Conservation (phyloP, 2,888 invertebrate genomes). For the Pachydiplax longipennis region DNA sequence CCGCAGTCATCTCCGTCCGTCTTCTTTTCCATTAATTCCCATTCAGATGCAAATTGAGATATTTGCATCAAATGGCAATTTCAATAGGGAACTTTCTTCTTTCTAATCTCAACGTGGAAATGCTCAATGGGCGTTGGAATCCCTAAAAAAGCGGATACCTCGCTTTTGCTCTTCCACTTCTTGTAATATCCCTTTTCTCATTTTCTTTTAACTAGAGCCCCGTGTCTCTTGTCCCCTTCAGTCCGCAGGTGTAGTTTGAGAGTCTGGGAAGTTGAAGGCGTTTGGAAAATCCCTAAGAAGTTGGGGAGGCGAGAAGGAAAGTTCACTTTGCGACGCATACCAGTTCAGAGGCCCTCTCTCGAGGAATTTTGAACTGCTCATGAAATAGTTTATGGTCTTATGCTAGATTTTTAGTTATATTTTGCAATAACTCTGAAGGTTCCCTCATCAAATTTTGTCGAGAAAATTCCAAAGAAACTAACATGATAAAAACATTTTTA, state of each 20-base stretch:
- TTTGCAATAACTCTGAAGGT: no score
- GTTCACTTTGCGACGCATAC: no score
- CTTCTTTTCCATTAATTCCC: conserved; percentile 42
- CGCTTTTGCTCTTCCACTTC: background rate
- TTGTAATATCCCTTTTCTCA: background rate
- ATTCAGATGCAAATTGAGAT: conserved; percentile 44
- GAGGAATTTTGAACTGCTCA: no score
- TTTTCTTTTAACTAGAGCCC: background rate
- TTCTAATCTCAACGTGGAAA: conserved; percentile 22
- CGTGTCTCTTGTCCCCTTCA: background rate
- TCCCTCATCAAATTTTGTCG: no score
- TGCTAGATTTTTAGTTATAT: no score
- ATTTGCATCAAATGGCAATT: conserved; percentile 44
- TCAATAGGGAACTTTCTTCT: background rate
- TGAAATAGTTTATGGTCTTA: no score
- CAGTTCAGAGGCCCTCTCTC: no score
- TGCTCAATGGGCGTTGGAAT: conserved; percentile 27
- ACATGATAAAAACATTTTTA: no score
- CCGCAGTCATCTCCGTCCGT: background rate
- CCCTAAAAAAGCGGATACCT: conserved; percentile 4
- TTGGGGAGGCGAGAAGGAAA: background rate
- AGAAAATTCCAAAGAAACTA: no score
- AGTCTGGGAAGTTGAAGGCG: background rate
- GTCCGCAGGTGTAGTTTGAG: background rate
- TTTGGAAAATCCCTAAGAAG: background rate